Conservation (phyloP, 2,113 vertebrate species). For the Chascanopsetta lugubris region DNA sequence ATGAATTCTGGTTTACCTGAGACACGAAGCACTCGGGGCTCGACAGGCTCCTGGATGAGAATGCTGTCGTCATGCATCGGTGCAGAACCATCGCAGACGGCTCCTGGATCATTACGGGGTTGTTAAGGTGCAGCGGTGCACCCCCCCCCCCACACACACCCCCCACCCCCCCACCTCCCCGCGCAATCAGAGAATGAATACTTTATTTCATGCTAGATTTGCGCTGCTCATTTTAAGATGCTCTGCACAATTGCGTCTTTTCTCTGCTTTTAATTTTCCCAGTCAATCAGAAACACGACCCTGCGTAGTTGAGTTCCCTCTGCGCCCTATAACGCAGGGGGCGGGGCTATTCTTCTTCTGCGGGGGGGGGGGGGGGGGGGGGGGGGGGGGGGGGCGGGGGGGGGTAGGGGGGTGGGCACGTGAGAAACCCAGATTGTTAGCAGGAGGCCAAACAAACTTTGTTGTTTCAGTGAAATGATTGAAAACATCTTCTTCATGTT, state of each 20-base stretch:
- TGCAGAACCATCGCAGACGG: constrained; percentile 55
- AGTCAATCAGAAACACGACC: constrained; percentile 48
- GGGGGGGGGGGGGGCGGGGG: too few species aligned
- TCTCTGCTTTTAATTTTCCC: constrained; percentile 57
- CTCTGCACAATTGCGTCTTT: constrained; percentile 46
- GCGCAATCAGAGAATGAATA: constrained; percentile 60
- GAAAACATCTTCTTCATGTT: too few species aligned
- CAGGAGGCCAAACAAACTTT: too few species aligned
- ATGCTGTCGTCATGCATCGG: constrained; percentile 67
- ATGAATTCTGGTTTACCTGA: constrained; percentile 60
- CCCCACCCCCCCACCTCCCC: constrained; percentile 40
- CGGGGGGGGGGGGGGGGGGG: too few species aligned
- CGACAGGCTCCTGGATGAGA: constrained; percentile 56
- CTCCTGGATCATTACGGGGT: constrained; percentile 65
- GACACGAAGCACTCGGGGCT: constrained; percentile 36
- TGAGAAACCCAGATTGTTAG: too few species aligned
- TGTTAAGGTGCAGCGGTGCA: constrained; percentile 61
- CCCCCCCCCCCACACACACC: constrained; percentile 44
- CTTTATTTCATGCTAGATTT: constrained; percentile 77
- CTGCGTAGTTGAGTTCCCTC: constrained; percentile 60
- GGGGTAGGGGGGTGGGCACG: too few species aligned
- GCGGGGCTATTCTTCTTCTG: too few species aligned
- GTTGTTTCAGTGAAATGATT: too few species aligned
- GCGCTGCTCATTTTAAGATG: constrained; percentile 52
- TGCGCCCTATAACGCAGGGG: constrained; percentile 45